Percentiles rank a stretch among this genome's conserved stretches.
Conservation (phyloP, 2,113 vertebrate species). For the Cyprinodon tularosa region DNA sequence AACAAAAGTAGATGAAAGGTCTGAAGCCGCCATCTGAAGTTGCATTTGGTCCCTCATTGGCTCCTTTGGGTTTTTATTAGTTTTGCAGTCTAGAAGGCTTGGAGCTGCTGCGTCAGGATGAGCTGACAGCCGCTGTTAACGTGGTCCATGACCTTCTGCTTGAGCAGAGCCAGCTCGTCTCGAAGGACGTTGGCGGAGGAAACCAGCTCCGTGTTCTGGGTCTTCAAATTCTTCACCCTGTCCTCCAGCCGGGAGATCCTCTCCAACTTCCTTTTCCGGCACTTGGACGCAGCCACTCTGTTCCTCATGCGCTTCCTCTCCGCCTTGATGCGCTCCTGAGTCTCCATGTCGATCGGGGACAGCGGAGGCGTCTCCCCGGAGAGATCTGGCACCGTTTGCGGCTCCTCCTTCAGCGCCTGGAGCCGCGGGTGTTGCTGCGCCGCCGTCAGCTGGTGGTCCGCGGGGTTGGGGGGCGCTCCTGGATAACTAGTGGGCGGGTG, state of each 20-base stretch:
- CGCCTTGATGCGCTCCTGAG: conserved; percentile 96
- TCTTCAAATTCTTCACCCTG: conserved; percentile 95
- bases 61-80: conserved; percentile 24
- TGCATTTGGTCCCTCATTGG: conserved; percentile 70
- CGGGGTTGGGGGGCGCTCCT: conserved; percentile 75
- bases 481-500: conserved; percentile 72
- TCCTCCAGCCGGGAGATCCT: conserved; percentile 95
- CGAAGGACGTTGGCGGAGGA: conserved; percentile 95
- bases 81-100: conserved; percentile 85
- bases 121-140: conserved; percentile 98
- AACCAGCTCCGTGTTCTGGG: conserved; percentile 95
- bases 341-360: conserved; percentile 98
- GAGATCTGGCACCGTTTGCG: conserved; percentile 96
- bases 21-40: conserved; percentile 38
- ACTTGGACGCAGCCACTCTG: conserved; percentile 96
- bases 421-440: conserved; percentile 85
- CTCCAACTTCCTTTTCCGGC: conserved; percentile 90
- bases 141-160: conserved; percentile 99
- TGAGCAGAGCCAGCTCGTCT: conserved; percentile 97
- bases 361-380: conserved; percentile 91
- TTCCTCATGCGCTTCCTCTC: conserved; percentile 98
- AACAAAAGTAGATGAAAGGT: conserved; percentile 14
- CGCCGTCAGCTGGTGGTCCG: conserved; percentile 82
- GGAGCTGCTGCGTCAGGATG: conserved; percentile 97
- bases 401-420: conserved; percentile 93